phyloP scores from a whole-genome alignment of 2,888 invertebrate genomes.

The Meloe dianella region DNA sequence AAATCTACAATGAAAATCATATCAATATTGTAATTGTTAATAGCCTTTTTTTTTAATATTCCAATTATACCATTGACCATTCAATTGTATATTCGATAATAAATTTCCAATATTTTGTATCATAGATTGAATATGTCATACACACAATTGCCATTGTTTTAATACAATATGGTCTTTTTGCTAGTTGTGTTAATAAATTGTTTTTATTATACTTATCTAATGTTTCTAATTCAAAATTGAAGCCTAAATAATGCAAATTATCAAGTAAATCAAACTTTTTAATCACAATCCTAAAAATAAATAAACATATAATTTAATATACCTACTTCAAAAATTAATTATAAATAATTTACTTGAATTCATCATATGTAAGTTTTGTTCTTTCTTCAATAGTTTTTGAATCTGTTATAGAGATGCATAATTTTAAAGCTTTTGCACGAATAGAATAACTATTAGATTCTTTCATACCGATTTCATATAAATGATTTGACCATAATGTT shows the following conservation, averaged over 20 bases:
- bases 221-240: constrained; percentile 41
- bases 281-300: constrained; percentile 43
- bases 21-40: constrained; percentile 5
- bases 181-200: constrained; percentile 46
- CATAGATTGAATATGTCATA: constrained; percentile 45
- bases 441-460: constrained; percentile 1
- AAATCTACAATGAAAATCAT: constrained; percentile 39
- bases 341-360: constrained; percentile 44
- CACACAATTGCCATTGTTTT: constrained; percentile 50
- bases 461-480: constrained; percentile 36
- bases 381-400: constrained; percentile 40
- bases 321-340: constrained; percentile 19
- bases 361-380: constrained; percentile 38
- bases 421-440: constrained; percentile 45
- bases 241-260: constrained; percentile 48
- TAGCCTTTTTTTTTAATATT: constrained; percentile 6
- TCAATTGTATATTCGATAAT: constrained; percentile 42
- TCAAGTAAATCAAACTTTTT: constrained; percentile 47
- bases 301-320: constrained; percentile 21
- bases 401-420: constrained; percentile 48
- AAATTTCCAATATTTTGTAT: constrained; percentile 47
- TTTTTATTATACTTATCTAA: constrained; percentile 45
- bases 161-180: constrained; percentile 38
- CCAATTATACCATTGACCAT: constrained; percentile 45
- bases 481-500: constrained; percentile 35